Evolutionary conservation across 1,140 invertebrate species (phyloP), one percentile per base, ranked within the genome.

Genomic region (Orius laevigatus): DNA sequence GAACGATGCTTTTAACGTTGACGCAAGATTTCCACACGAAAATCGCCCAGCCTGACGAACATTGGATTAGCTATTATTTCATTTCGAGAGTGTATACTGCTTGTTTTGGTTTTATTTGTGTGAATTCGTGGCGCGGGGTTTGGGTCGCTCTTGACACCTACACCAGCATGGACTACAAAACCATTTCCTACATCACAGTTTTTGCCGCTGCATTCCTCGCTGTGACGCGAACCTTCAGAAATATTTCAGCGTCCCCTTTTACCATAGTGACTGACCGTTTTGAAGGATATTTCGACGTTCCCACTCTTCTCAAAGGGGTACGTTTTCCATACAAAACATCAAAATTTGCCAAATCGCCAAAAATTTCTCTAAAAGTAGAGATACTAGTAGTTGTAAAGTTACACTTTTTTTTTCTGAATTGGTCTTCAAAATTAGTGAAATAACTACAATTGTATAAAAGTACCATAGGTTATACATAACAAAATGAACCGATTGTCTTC

Each of bases 51-150:
- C 79, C 81, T 3, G 76, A 82, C 49, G 71, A 70, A 19, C 73
- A 75, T 38, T 62, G 79, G 14, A 61, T 82, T 11, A 66, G 73
- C 25, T 87, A 76, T 59, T 84, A 84, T 54, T 56, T 78, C 18
- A 63, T 72, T 9, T 87, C 84, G 12, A 68, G 84, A 10, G 40
- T 79, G 10, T 88, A 86, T 58, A 87, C 85, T 2, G 70, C 70
- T 44, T 59, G 79, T 40, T 85, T 79, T 55, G 81, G 76, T 0
- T 73, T 84, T 48, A 75, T 76, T 32, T 86, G 83, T 58, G 83
- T 88, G 5, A 86, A 84, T 58, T 79, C 81, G 18, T 90, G 84
- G 84, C 70, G 84, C 1, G 84, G 85, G 0, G 73, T 79, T 6
- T 90, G 84, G 84, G 65, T 74, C 47, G 64, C 80, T 3, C 67